Evolutionary conservation across 2,888 invertebrate genomes (phyloP).

Genomic region (Xylocampa areola): DNA sequence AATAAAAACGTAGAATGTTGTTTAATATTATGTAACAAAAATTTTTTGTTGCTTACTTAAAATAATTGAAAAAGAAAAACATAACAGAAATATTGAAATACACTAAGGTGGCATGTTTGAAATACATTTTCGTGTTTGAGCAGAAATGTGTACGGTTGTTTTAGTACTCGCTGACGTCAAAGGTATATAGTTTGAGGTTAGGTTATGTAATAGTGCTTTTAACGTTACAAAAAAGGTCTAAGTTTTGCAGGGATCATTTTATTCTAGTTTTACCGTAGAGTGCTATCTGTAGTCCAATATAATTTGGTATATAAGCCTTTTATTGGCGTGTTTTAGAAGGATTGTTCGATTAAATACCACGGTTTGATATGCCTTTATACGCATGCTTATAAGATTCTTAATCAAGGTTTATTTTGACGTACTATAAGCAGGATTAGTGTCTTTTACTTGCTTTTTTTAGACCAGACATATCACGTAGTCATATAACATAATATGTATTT

Average conservation of each 20-base stretch:
- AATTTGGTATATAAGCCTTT: conserved; percentile 15
- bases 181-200: conserved; percentile 74
- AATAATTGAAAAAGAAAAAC: conserved; percentile 26
- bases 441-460: not conserved
- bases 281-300: conserved; percentile 27
- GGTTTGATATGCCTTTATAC: conserved; percentile 20
- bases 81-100: conserved; percentile 34
- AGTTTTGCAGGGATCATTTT: conserved; percentile 49
- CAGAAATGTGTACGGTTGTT: conserved; percentile 44
- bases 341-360: conserved; percentile 6
- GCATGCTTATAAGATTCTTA: conserved; percentile 7
- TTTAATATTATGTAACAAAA: conserved; percentile 33
- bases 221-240: conserved; percentile 55
- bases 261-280: conserved; percentile 24
- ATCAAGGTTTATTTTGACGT: not conserved
- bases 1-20: conserved; percentile 13
- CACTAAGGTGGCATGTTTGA: conserved; percentile 49
- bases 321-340: conserved; percentile 13
- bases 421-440: not conserved
- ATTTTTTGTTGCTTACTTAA: conserved; percentile 22
- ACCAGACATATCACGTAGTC: too few relatives aligned
- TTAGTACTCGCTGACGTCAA: conserved; percentile 68
- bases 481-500: too few relatives aligned
- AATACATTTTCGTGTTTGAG: conserved; percentile 53
- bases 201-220: conserved; percentile 83